A percentile compares a stretch with the other conserved stretches of the same genome.
Conservation (phyloP, 2,888 invertebrate genomes). For the Cerceris rybyensis region DNA sequence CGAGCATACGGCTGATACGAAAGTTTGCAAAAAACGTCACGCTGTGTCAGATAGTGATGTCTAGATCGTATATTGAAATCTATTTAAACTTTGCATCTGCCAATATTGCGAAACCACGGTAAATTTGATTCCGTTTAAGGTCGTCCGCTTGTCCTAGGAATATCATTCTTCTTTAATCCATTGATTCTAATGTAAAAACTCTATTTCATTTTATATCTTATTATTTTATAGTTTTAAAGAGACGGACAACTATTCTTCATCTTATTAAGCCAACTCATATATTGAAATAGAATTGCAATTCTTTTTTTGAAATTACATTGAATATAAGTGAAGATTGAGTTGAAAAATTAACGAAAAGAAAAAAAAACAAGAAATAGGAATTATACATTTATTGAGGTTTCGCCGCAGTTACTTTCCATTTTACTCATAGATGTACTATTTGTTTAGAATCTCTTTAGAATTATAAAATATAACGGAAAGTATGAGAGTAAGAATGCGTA, state of each 20-base stretch:
- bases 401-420: slow-evolving; percentile 38
- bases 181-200: no score
- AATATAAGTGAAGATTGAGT: no score
- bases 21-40: slow-evolving; percentile 73
- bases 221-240: no score
- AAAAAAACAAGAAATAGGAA: no score
- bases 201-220: no score
- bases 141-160: not conserved
- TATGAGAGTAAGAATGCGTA: slow-evolving; percentile 31
- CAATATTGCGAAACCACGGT: slow-evolving; percentile 36
- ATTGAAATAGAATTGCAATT: no score
- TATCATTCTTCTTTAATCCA: no score
- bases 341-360: no score
- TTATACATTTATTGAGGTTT: slow-evolving; percentile 32
- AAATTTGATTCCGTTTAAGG: slow-evolving; percentile 16
- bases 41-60: slow-evolving; percentile 68
- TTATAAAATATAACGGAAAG: slow-evolving; percentile 31
- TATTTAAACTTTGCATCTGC: slow-evolving; percentile 31
- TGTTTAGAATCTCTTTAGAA: slow-evolving; percentile 43
- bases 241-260: no score
- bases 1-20: slow-evolving; percentile 71
- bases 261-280: no score
- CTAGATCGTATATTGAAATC: slow-evolving; percentile 54
- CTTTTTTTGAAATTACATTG: no score
- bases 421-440: slow-evolving; percentile 37